These are phyloP conservation scores for Lutjanus erythropterus DNA, from an alignment of 2,113 vertebrate genomes.

Conservation along the genomic window DNA sequence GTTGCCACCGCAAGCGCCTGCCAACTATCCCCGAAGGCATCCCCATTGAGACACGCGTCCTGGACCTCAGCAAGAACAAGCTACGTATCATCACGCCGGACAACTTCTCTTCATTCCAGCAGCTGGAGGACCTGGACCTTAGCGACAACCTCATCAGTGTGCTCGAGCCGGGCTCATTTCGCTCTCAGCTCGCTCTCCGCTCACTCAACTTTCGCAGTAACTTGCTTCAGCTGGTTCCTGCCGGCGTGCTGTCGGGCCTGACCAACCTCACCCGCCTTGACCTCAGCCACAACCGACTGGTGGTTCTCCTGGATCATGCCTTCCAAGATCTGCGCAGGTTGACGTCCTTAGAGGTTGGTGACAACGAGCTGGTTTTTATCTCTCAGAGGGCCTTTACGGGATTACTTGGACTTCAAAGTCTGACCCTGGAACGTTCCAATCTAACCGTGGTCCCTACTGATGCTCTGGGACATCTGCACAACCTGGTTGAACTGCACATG, in stretches of 20 bases:
- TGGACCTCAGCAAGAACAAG: slow-evolving; percentile 97
- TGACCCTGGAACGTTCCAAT: slow-evolving; percentile 96
- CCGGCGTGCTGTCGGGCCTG: slow-evolving; percentile 94
- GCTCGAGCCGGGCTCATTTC: slow-evolving; percentile 94
- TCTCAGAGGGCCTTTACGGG: slow-evolving; percentile 95
- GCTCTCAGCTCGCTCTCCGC: slow-evolving; percentile 92
- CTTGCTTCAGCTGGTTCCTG: slow-evolving; percentile 92
- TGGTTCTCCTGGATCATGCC: slow-evolving; percentile 97
- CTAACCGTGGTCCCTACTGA: slow-evolving; percentile 89
- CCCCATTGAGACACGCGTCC: slow-evolving; percentile 92
- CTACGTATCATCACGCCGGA: slow-evolving; percentile 94
- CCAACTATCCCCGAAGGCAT: slow-evolving; percentile 93
- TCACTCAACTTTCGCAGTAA: slow-evolving; percentile 95
- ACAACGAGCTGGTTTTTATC: slow-evolving; percentile 97
- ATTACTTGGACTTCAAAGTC: slow-evolving; percentile 92
- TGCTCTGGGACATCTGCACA: slow-evolving; percentile 82
- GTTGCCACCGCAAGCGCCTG: slow-evolving; percentile 94
- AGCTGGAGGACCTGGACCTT: slow-evolving; percentile 95
- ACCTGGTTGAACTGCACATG: slow-evolving; percentile 78
- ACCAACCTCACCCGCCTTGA: slow-evolving; percentile 95
- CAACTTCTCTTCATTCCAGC: slow-evolving; percentile 94
- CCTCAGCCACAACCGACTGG: slow-evolving; percentile 97
- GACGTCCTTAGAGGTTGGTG: slow-evolving; percentile 93
- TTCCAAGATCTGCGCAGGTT: slow-evolving; percentile 96
- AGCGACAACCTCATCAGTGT: slow-evolving; percentile 95